Base-by-base conservation (phyloP, 1,140 invertebrate species). In the Parapsyche elsis region DNA sequence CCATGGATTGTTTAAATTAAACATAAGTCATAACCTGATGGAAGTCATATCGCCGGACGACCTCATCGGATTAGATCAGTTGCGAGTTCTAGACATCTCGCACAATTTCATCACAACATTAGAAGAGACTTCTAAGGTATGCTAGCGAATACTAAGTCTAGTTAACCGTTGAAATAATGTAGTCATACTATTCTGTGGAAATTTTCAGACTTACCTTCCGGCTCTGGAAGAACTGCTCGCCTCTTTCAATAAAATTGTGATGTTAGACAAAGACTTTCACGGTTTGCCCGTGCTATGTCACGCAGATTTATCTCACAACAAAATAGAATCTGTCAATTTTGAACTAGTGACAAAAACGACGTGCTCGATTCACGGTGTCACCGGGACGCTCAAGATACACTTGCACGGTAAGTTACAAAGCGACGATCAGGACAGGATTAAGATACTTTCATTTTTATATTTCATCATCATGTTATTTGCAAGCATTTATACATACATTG, bases 111-210 rank as follows among this genome's bases (percentile, higher is more conserved):
- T 96, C 10, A 91, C 91, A 14, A 93, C 94, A 4, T 88, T 96
- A 16, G 93, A 94, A 85, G 93, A 94, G 87, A 93, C 93, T 44
- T 94, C 94, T 78, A 94, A 94, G 91, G 95, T 95, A 87, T 85
- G n/a, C 26, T 71, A 26, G 26, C 24, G 5, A 59, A 46, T 23
- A 53, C n/a, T n/a, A 49, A 49, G 46, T 49, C 9, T 49, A 49
- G 9, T 49, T 9, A 9, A 49, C 9, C n/a, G n/a, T 9, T 9
- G 46, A 9, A 49, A 9, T 9, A n/a, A 49, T 49, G 9, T 49
- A 9, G n/a, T 49, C 9, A 49, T 49, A 64, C 19, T 10, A 64
- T 64, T 12, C n/a, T n/a, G n/a, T n/a, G n/a, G n/a, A n/a, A 70
- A 19, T 53, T 90, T 90, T 81, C 87, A 96, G 94, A 94, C 93